Conservation (phyloP, 2,113 vertebrate genomes). For the Vanacampus margaritifer region DNA sequence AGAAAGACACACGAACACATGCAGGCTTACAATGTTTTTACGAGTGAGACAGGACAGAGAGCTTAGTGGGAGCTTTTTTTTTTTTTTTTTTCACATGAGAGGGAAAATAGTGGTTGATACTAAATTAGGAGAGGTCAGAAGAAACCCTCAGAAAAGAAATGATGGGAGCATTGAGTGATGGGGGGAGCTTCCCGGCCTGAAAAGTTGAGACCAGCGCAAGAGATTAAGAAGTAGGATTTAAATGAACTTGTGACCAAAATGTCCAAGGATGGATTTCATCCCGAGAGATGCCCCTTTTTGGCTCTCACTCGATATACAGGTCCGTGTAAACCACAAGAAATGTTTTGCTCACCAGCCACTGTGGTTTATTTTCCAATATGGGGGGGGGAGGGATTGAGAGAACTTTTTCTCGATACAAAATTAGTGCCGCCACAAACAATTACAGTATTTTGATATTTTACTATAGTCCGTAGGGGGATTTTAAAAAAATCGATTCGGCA, state of each 20-base stretch:
- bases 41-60: slow-evolving; percentile 26
- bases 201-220: slow-evolving; percentile 17
- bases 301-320: slow-evolving; percentile 3
- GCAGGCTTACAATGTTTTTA: slow-evolving; percentile 34
- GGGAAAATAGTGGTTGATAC: slow-evolving; percentile 48
- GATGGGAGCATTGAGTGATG: slow-evolving; percentile 29
- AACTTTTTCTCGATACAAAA: too few species aligned
- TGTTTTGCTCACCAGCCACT: too few species aligned
- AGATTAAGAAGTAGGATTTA: slow-evolving; percentile 35
- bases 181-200: slow-evolving; percentile 12
- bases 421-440: too few species aligned
- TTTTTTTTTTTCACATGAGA: slow-evolving; percentile 38
- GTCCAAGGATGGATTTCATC: slow-evolving; percentile 22
- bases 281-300: slow-evolving; percentile 30
- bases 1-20: slow-evolving; percentile 43
- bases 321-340: too few species aligned
- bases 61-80: slow-evolving; percentile 39
- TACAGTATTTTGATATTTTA: too few species aligned
- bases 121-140: slow-evolving; percentile 69
- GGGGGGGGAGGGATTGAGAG: too few species aligned
- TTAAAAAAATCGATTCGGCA: too few species aligned
- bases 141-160: slow-evolving; percentile 36
- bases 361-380: too few species aligned
- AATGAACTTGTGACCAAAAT: slow-evolving; percentile 28
- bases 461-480: too few species aligned